Base-by-base conservation (phyloP, 2,888 invertebrate species). In the Ectemnius cavifrons region DNA sequence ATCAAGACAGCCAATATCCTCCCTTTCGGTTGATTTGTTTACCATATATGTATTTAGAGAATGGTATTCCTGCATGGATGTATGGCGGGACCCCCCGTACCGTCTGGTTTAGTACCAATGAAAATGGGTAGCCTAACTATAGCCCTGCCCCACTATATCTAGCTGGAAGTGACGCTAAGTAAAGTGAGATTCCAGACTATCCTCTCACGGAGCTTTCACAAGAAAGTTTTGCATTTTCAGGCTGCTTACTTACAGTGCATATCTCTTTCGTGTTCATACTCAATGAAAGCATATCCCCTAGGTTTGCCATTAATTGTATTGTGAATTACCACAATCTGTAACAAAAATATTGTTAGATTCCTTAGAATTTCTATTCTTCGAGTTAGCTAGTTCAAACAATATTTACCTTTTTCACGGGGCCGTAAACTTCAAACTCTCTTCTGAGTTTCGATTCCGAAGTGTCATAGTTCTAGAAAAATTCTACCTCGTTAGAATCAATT, bases 251-350 rank as follows among this genome's bases (percentile, higher is more conserved):
- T 94, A 98, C 98, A 97, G 92, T 99, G 99, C 99, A 99, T 99
- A 92, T 99, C 99, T 78, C 98, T 93, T 92, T 99, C 99, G 92
- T 99, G 98, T 91, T 99, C 99, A 92, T 98, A 99, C 92, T 99
- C 99, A 88, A 99, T 98, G 94, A 99, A 99, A 60, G 99, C 99
- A 92, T 99, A 99, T 78, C 99, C 99, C 84, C 99, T 94, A 11
- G 99, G 99, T 92, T 99, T 99, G 85, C 95, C 96, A 89, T 94
- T 95, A 79, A 96, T 94, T 81, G 95, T 95, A 92, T 97, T 97
- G 89, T 95, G 96, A 80, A 97, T 95, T 91, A 99, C 94, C 82
- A 95, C 94, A 89, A 99, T 98, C 97, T 97, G 92, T 52, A 94
- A 93, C 79, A 82, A 60, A 77, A 62, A 20, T 20, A 0, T n/a